Evolutionary conservation across 2,888 invertebrate species (phyloP), one percentile per base, ranked within the genome.

Genomic region (Acleris literana): DNA sequence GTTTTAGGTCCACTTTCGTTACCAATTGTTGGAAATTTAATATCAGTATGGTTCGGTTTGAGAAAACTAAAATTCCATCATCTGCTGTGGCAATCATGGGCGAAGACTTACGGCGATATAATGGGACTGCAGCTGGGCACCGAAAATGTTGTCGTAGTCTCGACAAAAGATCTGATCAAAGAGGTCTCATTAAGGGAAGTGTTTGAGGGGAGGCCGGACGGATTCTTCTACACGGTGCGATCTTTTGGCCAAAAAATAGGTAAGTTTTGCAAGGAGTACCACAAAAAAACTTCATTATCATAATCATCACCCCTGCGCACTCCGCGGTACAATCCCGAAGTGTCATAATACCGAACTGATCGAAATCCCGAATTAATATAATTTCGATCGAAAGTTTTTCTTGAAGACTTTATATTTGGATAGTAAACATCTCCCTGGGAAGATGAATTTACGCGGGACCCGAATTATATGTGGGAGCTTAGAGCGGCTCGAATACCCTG

Each of bases 201-300:
- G 44, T 95, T 96, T 70, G 94, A 95, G 71, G 96, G 95, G 0
- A 92, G 96, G 69, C 96, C 96, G 0, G 94, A 95, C 77, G 96
- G 95, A 11, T 95, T 95, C 76, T 94, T 96, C 79, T 96, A 95
- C 74, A 89, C 93, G 54, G 85, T 95, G 74, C 91, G 96, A 66
- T 94, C 95, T 0, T 95, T 95, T 73, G 95, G 95, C 5, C 94
- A 95, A 81, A 93, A 95, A 80, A 85, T 94, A 64, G 96, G 96
- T 95, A 80, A 85, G 88, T 56, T 44, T 5, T 16, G 46, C 1
- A 0, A 39, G 11, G 13, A 39, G 33, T 39, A 29, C 22, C 16
- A 13, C 51, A 44, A n/a, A 44, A 13, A 44, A 16, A n/a, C 2
- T 44, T 16, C 13, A 39, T 13, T 11, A 11, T 39, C 33, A 3